Conservation (phyloP, 2,113 vertebrate genomes). For the Penelope pileata region DNA sequence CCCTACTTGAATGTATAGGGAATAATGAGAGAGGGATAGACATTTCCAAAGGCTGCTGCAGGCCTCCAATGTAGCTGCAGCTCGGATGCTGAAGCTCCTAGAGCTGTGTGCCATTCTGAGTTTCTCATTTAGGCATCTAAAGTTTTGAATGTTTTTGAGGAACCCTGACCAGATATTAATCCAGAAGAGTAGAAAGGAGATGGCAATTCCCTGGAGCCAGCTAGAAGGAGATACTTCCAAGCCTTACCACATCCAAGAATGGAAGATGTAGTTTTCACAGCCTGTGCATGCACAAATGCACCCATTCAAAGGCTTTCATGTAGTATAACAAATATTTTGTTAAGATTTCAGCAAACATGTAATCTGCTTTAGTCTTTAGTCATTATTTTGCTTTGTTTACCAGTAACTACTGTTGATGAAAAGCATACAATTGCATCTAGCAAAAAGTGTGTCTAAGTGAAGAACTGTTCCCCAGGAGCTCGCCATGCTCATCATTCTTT, state of each 20-base stretch:
- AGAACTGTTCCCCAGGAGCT: not conserved
- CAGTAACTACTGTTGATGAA: not conserved
- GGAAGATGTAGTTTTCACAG: not conserved
- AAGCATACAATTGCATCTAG: not conserved
- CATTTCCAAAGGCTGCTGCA: not conserved
- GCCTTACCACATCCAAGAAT: not conserved
- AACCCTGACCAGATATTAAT: not conserved
- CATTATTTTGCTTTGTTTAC: not conserved
- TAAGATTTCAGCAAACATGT: not conserved
- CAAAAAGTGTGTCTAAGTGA: not conserved
- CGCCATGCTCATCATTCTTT: not conserved
- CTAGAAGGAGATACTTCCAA: not conserved
- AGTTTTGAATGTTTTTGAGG: not conserved
- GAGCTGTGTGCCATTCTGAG: not conserved
- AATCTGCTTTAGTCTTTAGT: not conserved
- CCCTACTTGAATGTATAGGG: not conserved
- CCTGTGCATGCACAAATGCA: not conserved
- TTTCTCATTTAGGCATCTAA: not conserved
- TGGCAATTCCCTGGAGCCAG: not conserved
- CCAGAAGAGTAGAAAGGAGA: not conserved
- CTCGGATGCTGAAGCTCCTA: not conserved
- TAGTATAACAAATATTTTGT: not conserved
- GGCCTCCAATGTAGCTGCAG: not conserved
- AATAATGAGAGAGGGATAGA: not conserved
- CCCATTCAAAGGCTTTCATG: not conserved